Conservation (phyloP, 2,113 vertebrate genomes). For the Phasianus colchicus region DNA sequence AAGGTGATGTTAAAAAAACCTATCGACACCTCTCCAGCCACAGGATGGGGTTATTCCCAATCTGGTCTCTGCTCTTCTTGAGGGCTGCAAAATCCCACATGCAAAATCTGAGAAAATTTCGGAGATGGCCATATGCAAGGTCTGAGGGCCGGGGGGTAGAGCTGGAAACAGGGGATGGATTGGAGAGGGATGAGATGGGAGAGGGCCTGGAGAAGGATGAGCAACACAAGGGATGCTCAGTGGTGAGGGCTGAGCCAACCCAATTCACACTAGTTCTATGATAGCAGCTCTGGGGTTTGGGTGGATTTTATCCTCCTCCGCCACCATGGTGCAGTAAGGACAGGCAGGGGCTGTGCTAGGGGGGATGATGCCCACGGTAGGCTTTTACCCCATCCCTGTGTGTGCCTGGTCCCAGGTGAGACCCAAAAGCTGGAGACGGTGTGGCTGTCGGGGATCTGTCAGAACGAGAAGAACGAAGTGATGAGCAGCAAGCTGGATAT, state of each 20-base stretch:
- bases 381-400: background rate
- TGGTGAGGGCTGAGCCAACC: background rate
- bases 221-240: background rate
- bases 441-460: constrained; percentile 97
- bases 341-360: background rate
- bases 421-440: constrained; percentile 97
- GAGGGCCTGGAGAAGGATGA: background rate
- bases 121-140: background rate
- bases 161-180: background rate
- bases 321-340: background rate
- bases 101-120: background rate
- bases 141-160: background rate
- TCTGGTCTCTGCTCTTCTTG: background rate
- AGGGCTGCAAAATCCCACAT: background rate
- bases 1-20: background rate
- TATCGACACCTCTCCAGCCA: background rate
- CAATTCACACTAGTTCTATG: background rate
- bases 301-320: background rate
- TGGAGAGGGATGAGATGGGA: background rate
- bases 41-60: background rate
- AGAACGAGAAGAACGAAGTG: constrained; percentile 98
- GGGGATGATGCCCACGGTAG: background rate
- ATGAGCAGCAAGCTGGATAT: constrained; percentile 99
- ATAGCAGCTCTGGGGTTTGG: background rate
- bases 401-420: constrained; percentile 79